Evolutionary conservation across 2,797 vertebrate genomes (phyloP).

Genomic region (Dendrocincla fuliginosa): DNA sequence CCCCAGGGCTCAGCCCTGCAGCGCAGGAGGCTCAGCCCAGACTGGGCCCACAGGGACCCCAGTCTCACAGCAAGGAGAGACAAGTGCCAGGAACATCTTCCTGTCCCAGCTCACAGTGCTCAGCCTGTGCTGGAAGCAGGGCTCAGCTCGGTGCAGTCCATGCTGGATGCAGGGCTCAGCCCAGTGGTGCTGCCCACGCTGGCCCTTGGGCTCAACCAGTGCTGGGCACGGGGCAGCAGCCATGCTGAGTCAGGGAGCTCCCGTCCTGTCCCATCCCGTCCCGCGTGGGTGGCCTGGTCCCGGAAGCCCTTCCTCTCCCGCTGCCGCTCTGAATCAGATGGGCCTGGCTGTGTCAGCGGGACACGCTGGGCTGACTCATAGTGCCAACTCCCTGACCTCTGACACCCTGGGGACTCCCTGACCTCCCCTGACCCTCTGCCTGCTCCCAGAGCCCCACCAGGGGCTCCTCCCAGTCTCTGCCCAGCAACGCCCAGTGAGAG

Average conservation of each 20-base stretch:
- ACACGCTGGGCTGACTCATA: conserved; percentile 21
- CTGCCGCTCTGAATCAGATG: conserved; percentile 15
- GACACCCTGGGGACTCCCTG: not conserved
- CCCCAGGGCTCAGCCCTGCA: not conserved
- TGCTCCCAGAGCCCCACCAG: not conserved
- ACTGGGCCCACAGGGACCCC: not conserved
- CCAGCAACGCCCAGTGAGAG: rapidly evolving
- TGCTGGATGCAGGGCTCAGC: not conserved
- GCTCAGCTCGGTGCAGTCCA: not conserved
- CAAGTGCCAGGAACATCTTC: rapidly evolving
- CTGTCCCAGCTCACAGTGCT: not conserved
- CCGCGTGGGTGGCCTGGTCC: conserved; percentile 37
- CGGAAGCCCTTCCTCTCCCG: conserved; percentile 42
- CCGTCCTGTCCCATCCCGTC: not conserved
- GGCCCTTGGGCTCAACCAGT: not conserved
- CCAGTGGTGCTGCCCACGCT: not conserved
- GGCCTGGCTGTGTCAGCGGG: not conserved
- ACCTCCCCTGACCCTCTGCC: not conserved
- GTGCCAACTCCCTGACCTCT: conserved; percentile 5
- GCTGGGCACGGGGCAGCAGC: not conserved
- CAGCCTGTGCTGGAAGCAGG: not conserved
- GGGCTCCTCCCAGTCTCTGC: not conserved
- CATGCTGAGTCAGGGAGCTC: not conserved
- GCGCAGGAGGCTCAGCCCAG: not conserved
- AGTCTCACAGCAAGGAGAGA: rapidly evolving